Conservation (phyloP, 2,888 invertebrate species). For the Corythucha ciliata region DNA sequence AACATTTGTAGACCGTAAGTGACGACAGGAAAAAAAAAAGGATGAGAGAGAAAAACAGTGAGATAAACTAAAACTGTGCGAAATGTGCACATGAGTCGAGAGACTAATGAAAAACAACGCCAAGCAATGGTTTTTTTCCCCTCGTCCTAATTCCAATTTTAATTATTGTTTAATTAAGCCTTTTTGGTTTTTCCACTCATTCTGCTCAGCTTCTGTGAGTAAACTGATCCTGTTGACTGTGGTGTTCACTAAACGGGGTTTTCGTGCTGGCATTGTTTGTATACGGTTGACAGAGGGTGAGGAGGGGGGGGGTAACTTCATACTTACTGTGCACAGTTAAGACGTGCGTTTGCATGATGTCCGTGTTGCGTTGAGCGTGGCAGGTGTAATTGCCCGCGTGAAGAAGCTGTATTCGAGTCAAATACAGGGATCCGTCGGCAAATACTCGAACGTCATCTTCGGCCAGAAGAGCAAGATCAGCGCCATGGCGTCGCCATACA, state of each 20-base stretch:
- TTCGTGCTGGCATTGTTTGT: too few species aligned
- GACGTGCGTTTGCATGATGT: conserved; percentile 63
- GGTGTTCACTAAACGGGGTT: not conserved
- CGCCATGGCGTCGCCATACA: conserved; percentile 59
- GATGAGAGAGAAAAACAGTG: too few species aligned
- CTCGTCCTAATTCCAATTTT: too few species aligned
- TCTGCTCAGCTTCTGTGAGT: not conserved
- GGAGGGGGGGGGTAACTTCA: too few species aligned
- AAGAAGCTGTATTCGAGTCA: conserved; percentile 60
- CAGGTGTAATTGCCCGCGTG: conserved; percentile 72
- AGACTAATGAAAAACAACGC: too few species aligned
- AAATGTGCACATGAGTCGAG: too few species aligned
- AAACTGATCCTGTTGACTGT: not conserved
- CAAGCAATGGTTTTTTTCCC: too few species aligned
- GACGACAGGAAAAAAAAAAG: too few species aligned
- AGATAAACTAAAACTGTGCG: too few species aligned
- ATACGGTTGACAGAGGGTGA: too few species aligned
- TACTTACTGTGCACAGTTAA: conserved; percentile 63
- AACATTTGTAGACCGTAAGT: too few species aligned
- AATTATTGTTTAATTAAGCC: too few species aligned
- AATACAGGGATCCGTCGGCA: conserved; percentile 63
- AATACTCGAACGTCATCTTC: conserved; percentile 51
- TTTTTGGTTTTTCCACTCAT: not conserved
- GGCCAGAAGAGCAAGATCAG: conserved; percentile 47
- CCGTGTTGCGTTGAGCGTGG: conserved; percentile 59